Evolutionary conservation across 1,140 invertebrate genomes (phyloP), one percentile per base, ranked within the genome.

Genomic region (Drosophila malerkotliana): DNA sequence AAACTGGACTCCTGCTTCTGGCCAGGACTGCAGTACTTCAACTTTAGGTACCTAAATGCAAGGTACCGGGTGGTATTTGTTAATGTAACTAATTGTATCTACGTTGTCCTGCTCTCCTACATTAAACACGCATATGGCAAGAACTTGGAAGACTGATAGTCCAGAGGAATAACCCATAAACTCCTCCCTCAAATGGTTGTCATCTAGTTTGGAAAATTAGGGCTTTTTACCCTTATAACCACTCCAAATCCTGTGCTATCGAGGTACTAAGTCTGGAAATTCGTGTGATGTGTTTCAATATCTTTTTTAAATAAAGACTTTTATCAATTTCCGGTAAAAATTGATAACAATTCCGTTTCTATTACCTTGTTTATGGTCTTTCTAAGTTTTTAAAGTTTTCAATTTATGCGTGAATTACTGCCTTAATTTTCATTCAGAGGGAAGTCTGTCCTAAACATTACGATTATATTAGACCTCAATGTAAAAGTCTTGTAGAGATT

Each of bases 51-150:
- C n/a, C 14, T 74, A 1, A 49, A 21, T 8, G 9, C 60, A 2
- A 18, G 12, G 15, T 52, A 73, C 32, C 72, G 69, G 14, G 69
- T 74, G 8, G 6, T 47, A 6, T 57, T 64, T 18, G 28, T 58
- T 2, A 74, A 74, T 49, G 1, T 74, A 1, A 28, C 37, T n/a
- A 73, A 72, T 24, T 72, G 68, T 12, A 1, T 10, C 21, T 64
- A 74, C 10, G 12, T 73, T 24, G 47, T 74, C 0, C 4, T 74
- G 39, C 58, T 73, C 2, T 73, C 69, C n/a, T 56, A 74, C n/a
- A 49, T 74, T 9, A 73, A 64, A 15, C 39, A 74, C 26, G 41
- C n/a, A 18, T 37, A n/a, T 32, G 47, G 53, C 18, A 10, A 49
- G 4, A 21, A 3, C 21, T 21, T 9, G 8, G 4, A 15, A 14